Evolutionary conservation across 1,140 invertebrate species (phyloP).

Genomic region (Orussus abietinus): DNA sequence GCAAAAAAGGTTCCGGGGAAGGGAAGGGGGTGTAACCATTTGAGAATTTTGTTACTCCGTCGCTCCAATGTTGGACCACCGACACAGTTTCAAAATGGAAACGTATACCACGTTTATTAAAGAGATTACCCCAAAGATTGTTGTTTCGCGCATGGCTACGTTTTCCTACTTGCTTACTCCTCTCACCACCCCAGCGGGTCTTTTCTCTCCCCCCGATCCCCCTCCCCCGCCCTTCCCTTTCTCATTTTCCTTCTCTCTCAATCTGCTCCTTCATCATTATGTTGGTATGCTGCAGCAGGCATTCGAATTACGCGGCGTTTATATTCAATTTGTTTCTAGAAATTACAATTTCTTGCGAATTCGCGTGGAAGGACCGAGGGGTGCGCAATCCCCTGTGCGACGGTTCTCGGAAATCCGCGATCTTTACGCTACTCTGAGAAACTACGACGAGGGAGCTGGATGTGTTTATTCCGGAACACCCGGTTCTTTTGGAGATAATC

Average conservation of each 20-base stretch:
- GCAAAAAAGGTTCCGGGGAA: too few relatives aligned
- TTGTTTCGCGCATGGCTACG: conserved; percentile 44
- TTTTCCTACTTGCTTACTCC: conserved; percentile 29
- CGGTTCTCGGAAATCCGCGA: too few relatives aligned
- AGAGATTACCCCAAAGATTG: conserved; percentile 48
- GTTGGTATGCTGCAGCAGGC: conserved; percentile 43
- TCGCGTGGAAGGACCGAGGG: conserved; percentile 31
- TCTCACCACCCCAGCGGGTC: conserved; percentile 14
- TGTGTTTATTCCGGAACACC: too few relatives aligned
- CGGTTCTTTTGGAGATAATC: too few relatives aligned
- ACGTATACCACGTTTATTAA: conserved; percentile 48
- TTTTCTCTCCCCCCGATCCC: conserved; percentile 9
- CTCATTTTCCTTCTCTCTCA: conserved; percentile 1
- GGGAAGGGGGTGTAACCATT: too few relatives aligned
- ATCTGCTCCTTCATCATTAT: conserved; percentile 40
- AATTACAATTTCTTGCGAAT: conserved; percentile 48
- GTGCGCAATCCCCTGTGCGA: too few relatives aligned
- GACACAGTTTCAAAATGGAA: conserved; percentile 42
- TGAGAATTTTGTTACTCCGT: too few relatives aligned
- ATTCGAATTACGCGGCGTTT: conserved; percentile 47
- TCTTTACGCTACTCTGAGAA: too few relatives aligned
- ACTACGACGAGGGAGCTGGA: too few relatives aligned
- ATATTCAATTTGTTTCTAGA: conserved; percentile 50
- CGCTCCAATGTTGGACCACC: too few relatives aligned
- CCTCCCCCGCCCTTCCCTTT: conserved; percentile 9